A percentile compares a stretch with the other conserved stretches of the same genome.
These are phyloP conservation scores for Pristionchus mayeri DNA, from an alignment of 2,888 invertebrate genomes.

Conservation along the genomic window DNA sequence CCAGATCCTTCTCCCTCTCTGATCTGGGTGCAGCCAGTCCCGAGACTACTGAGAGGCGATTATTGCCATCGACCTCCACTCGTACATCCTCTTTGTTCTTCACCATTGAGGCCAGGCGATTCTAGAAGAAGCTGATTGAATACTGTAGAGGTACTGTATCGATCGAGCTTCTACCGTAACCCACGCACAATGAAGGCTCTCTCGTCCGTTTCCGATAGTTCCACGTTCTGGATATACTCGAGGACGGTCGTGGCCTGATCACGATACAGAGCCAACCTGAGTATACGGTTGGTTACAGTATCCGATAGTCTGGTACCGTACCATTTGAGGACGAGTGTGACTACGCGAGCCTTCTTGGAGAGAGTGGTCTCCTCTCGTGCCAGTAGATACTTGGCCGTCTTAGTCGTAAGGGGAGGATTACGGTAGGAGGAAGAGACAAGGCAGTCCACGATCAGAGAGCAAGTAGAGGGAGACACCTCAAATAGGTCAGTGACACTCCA, in stretches of 20 bases:
- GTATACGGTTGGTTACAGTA: constrained; percentile 23
- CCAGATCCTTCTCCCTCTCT: not conserved
- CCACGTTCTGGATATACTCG: not conserved
- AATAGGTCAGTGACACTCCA: not conserved
- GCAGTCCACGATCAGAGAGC: not conserved
- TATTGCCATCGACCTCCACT: not conserved
- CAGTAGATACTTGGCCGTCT: constrained; percentile 20
- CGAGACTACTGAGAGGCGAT: not conserved
- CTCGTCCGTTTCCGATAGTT: not conserved
- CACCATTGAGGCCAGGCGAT: constrained; percentile 2
- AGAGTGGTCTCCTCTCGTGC: not conserved
- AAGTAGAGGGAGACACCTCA: constrained; percentile 1
- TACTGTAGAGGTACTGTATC: not conserved
- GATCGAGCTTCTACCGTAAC: not conserved
- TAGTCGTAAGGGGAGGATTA: not conserved
- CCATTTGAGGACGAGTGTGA: constrained; percentile 20
- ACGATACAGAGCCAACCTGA: not conserved
- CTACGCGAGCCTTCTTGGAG: not conserved
- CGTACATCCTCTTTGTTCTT: constrained; percentile 11
- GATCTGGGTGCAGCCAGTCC: constrained; percentile 10
- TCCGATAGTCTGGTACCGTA: not conserved
- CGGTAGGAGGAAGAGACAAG: not conserved
- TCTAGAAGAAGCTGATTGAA: not conserved
- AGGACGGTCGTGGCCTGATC: not conserved
- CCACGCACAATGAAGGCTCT: constrained; percentile 16